Conservation (phyloP, 2,888 invertebrate genomes). For the Heliconius ismenius region DNA sequence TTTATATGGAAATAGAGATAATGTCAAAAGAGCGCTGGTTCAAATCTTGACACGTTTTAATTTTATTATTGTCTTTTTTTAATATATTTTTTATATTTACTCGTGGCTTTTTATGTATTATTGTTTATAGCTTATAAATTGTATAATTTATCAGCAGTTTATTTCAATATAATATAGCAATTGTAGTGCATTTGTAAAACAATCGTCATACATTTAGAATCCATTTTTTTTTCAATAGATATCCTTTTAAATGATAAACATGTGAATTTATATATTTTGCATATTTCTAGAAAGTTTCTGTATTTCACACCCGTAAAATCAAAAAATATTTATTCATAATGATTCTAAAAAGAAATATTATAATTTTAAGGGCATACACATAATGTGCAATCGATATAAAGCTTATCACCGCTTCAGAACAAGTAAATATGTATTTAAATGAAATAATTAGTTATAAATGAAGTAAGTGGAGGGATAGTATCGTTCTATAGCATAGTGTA, state of each 20-base stretch:
- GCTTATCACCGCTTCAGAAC: constrained; percentile 29
- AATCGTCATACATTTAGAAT: neutral
- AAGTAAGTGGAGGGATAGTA: neutral
- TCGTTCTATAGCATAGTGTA: constrained; percentile 11
- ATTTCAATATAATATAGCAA: neutral
- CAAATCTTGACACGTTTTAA: neutral
- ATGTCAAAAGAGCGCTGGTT: neutral
- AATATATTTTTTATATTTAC: neutral
- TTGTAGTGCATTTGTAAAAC: constrained; percentile 18
- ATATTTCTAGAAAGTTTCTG: neutral
- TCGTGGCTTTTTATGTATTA: constrained; percentile 17
- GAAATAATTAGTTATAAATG: constrained; percentile 14
- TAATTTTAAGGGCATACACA: constrained; percentile 19
- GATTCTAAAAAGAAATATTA: constrained; percentile 1
- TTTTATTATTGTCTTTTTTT: neutral
- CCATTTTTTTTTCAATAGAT: neutral
- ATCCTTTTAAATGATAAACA: neutral
- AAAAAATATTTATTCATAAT: neutral
- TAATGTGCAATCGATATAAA: constrained; percentile 25
- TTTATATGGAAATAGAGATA: neutral
- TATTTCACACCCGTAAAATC: constrained; percentile 7
- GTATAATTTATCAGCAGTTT: neutral
- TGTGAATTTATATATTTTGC: neutral
- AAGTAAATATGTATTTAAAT: constrained; percentile 20
- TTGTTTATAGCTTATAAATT: neutral